Base-by-base conservation (phyloP, 2,113 vertebrate genomes). In the Nanorana parkeri region DNA sequence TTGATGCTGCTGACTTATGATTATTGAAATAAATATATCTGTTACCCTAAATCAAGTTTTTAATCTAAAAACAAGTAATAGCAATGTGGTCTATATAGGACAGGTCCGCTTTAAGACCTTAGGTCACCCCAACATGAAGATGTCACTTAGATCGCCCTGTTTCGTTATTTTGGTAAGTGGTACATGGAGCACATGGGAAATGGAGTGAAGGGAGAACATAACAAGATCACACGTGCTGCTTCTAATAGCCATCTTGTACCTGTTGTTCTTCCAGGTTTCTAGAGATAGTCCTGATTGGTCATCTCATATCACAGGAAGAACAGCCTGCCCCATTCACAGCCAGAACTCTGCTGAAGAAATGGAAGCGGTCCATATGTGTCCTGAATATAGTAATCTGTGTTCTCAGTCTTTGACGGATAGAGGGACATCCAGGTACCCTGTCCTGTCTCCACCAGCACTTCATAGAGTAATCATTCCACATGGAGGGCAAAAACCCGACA, bases 211-310 rank as follows among this genome's bases (percentile, higher is more conserved):
- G n/a, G 58, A 8, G 3, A 47, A 10, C n/a, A 20, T 19, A 47
- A 17, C 68, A 36, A 36, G 32, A 36, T 36, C 2, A 4, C 32
- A 36, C 1, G 32, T 36, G 15, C 52, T 56, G 10, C 52, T 20
- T 74, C 52, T 32, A 21, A 19, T 58, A 60, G 56, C n/a, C 10
- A 36, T 21, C 71, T 47, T 74, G 71, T 19, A 58, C 71, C 55
- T 55, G 71, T n/a, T 60, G 71, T 60, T 36, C 71, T 74, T 54
- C 71, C 71, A 74, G 71, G 10, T 29, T 24, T 65, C 16, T 23
- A 24, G 10, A 47, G 69, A 56, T 17, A 26, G 51, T 56, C 26
- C 54, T 13, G 17, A 13, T 41, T 1, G 17, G 29, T 19, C 17
- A 21, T 58, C 26, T 60, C 8, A 73, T n/a, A n/a, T 54, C 69